Base-by-base conservation (phyloP, 1,140 invertebrate species). In the Drosophila mayri region DNA sequence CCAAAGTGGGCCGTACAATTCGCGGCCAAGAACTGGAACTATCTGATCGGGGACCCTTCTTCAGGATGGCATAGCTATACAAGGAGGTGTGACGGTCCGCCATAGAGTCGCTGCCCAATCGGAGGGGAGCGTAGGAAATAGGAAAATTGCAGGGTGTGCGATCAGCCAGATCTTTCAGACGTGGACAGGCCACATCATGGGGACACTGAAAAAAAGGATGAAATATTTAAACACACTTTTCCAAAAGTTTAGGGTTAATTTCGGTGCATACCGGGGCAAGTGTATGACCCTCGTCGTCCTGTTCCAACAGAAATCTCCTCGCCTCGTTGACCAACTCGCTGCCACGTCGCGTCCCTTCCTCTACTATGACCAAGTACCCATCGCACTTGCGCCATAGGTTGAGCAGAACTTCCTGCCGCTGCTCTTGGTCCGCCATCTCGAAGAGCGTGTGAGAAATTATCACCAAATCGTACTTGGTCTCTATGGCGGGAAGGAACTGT, bases 301-400 rank as follows among this genome's bases (percentile, higher is more conserved):
- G 44, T 8, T 92, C 60, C 25, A 97, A 90, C 61, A 97, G 93
- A 90, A 95, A 96, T 80, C 96, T 95, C 83, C 96, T 93, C 2
- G 95, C 96, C 94, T 97, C 97, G 67, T 95, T 96, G 0, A 97
- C 93, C 90, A 96, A 94, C 90, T 94, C 93, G 82, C 96, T 98
- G 9, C 97, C 98, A 44, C 95, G 95, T 79, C 95, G 96, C 0
- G 95, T 96, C 8, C 98, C 98, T 79, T 96, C 94, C 93, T 99
- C 98, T 14, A 98, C 94, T 41, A 99, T 93, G 38, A 99, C 94
- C 76, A 99, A 93, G 92, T 97, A 97, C 16, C 95, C 94, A 66
- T 95, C 93, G 12, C 97, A 98, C 94, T 97, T 98, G 43, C 95
- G 95, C 98, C 98, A 99, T 16, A 98, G 93, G 86, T 96, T 97